phyloP scores from a whole-genome alignment of 2,113 vertebrate species.

The Polyodon spathula region DNA sequence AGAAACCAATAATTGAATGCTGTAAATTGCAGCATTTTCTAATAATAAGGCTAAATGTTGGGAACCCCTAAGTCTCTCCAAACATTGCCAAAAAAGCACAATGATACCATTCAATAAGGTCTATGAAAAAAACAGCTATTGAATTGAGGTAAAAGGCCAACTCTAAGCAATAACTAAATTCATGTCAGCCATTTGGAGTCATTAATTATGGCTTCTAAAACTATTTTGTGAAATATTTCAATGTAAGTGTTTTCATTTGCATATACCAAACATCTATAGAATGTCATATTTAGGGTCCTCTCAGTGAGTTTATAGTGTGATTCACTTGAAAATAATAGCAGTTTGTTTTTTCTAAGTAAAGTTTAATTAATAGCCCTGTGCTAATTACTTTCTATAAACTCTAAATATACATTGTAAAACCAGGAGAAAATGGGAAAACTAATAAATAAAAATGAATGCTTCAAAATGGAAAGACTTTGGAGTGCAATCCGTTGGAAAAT shows the following conservation, averaged over 20 bases:
- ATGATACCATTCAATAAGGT: background rate
- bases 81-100: slow-evolving; percentile 9
- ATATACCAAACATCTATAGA: slow-evolving; percentile 26
- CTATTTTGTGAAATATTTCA: too few species aligned
- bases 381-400: slow-evolving; percentile 55
- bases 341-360: slow-evolving; percentile 37
- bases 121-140: too few species aligned
- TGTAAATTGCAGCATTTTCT: background rate
- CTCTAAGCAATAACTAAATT: too few species aligned
- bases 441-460: slow-evolving; percentile 14
- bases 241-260: slow-evolving; percentile 48
- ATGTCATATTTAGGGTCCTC: too few species aligned
- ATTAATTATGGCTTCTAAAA: too few species aligned
- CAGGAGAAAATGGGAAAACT: slow-evolving; percentile 41
- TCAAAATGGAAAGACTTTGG: too few species aligned
- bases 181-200: too few species aligned
- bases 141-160: too few species aligned
- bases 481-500: too few species aligned
- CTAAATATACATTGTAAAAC: slow-evolving; percentile 44
- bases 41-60: slow-evolving; percentile 12
- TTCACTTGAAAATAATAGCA: too few species aligned
- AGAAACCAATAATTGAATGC: background rate
- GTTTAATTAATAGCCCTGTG: slow-evolving; percentile 42
- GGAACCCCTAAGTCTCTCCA: slow-evolving; percentile 9
- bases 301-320: too few species aligned